Base-by-base conservation (phyloP, 2,113 vertebrate genomes). In the Halichoeres trimaculatus region DNA sequence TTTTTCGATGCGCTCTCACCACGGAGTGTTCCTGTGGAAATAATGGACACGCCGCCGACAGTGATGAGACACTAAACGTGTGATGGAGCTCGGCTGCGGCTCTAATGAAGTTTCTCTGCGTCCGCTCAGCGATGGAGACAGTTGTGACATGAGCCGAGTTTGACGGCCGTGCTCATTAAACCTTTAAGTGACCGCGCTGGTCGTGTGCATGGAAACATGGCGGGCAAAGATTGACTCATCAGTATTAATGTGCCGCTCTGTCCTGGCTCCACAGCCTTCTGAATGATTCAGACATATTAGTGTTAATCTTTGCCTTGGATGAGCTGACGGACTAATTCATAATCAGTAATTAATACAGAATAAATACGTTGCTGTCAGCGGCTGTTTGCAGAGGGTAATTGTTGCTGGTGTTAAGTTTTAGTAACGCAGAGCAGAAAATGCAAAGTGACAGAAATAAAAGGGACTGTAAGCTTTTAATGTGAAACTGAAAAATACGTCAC, bases 271-370 rank as follows among this genome's bases (percentile, higher is more conserved):
- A 57, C 43, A 72, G 55, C 43, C 20, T 74, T 81, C 80, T 55
- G 71, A 72, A 58, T 20, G 59, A 78, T 84, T 80, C 70, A 63
- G 0, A 30, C 19, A 35, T 51, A 57, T 77, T 74, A 63, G 66
- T 7, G 50, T 56, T 73, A 67, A 84, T 85, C 56, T 78, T 35
- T 40, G 48, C 53, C 56, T 58, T 20, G 22, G 71, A 80, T 41
- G 81, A 69, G 65, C 45, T 78, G 68, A 80, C 76, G 74, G 65
- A 66, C 61, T 79, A 73, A 84, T 74, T 73, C 40, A 12, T 63
- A 43, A 74, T 64, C 56, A 73, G 36, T 70, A 41, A 80, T 85
- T 72, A 71, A 82, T 71, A 61, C 53, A 48, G 58, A 79, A 38
- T 26, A n/a, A 80, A 47, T 77, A 40, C 55, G 64, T 61, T 55